These are phyloP conservation scores for Cryptus viduatorius DNA, from an alignment of 2,888 invertebrate species.

Conservation along the genomic window DNA sequence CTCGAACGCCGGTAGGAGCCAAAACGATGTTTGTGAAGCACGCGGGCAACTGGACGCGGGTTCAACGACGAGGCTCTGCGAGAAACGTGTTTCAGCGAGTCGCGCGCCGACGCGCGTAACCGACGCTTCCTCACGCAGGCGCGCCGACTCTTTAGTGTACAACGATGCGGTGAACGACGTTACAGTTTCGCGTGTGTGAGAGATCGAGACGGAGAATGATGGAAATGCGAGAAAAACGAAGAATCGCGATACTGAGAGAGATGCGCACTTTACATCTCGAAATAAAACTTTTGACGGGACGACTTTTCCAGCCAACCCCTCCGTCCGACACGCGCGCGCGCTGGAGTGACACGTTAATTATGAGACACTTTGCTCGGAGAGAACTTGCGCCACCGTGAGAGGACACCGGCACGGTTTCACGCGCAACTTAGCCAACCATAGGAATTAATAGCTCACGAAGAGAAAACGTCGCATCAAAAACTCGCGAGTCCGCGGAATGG, in stretches of 20 bases:
- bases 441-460: too few relatives aligned
- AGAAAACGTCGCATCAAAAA: background rate
- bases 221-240: background rate
- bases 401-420: background rate
- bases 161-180: conserved; percentile 7
- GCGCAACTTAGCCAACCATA: too few relatives aligned
- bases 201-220: conserved; percentile 4
- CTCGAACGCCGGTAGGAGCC: background rate
- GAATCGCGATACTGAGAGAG: background rate
- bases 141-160: conserved; percentile 32
- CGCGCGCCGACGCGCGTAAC: conserved; percentile 65
- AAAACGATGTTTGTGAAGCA: conserved; percentile 67
- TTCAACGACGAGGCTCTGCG: conserved; percentile 50
- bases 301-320: conserved; percentile 2
- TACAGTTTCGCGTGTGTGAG: background rate
- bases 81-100: conserved; percentile 56
- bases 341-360: background rate
- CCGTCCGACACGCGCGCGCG: background rate
- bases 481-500: background rate
- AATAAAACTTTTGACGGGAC: conserved; percentile 17
- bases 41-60: conserved; percentile 68
- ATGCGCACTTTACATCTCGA: background rate
- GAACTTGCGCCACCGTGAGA: background rate
- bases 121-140: conserved; percentile 55
- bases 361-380: background rate